Evolutionary conservation across 1,140 invertebrate species (phyloP), one percentile per base, ranked within the genome.

Genomic region (Leptinotarsa defecta): DNA sequence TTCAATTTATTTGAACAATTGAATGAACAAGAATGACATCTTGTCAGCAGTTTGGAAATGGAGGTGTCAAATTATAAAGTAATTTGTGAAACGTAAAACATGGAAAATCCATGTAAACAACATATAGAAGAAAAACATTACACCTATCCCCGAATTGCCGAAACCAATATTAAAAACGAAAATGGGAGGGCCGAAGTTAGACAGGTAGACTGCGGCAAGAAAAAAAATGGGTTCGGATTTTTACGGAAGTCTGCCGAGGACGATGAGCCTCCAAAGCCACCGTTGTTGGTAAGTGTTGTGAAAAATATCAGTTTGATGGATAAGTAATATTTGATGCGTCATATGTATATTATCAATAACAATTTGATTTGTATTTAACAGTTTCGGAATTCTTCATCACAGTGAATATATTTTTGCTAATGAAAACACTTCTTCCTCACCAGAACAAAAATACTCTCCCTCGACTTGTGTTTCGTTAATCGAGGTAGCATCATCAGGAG

Each of bases 71-170:
- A 73, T 65, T 19, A 65, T 65, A 69, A 74, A 74, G 61, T 79
- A 73, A 68, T 74, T 72, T n/a, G 71, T 34, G 61, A 64, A 74
- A 74, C 20, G 34, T 70, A 62, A 74, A 77, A 73, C 71, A 79
- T 79, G 77, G 78, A 78, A 74, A 78, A 79, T 73, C 70, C 74
- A 15, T 76, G 74, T 77, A 79, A 79, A 68, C 74, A 69, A 13
- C 70, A 71, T 20, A 75, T 78, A 57, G 76, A 77, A 73, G 77
- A 77, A 74, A 80, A 80, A 65, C 48, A 73, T 49, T 79, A 80
- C 48, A 77, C 67, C 57, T 79, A 75, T 63, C 74, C 78, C 17
- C 48, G 72, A 27, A 49, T 77, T n/a, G 49, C 48, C 48, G 73
- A 81, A 24, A 48, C 76, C 3, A 77, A 73, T 43, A 49, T 74